Percentiles rank a stretch among this genome's conserved stretches.
These are phyloP conservation scores for Callospermophilus lateralis DNA, from an alignment of 2,113 vertebrate species.

Conservation along the genomic window DNA sequence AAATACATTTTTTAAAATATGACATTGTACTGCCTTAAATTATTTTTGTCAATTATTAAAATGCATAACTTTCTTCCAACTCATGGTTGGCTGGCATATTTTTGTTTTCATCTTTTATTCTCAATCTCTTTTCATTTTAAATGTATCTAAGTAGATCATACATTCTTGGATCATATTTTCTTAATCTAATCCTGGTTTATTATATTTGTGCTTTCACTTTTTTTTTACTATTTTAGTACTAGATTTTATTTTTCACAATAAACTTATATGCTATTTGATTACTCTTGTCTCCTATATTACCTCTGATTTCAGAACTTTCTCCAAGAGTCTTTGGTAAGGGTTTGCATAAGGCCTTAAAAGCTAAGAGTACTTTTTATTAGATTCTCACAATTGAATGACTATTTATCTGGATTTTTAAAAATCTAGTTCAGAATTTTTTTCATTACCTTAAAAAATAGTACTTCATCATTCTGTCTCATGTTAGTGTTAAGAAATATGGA, in stretches of 20 bases:
- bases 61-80: neutral
- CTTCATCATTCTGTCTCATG: neutral
- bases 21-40: neutral
- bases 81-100: neutral
- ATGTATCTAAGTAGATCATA: neutral
- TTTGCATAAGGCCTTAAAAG: no score
- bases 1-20: neutral
- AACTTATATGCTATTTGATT: no score
- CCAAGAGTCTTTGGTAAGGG: no score
- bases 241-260: no score
- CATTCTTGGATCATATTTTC: neutral
- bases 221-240: no score
- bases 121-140: neutral
- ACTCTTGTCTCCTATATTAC: no score
- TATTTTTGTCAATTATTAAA: neutral
- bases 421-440: neutral
- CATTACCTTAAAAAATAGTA: neutral
- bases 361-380: no score
- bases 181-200: neutral
- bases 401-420: neutral
- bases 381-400: no score
- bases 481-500: neutral
- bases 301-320: no score
- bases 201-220: no score
- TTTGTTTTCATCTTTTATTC: neutral